Evolutionary conservation across 2,888 invertebrate species (phyloP).

Genomic region (Schrankia costaestrigalis): DNA sequence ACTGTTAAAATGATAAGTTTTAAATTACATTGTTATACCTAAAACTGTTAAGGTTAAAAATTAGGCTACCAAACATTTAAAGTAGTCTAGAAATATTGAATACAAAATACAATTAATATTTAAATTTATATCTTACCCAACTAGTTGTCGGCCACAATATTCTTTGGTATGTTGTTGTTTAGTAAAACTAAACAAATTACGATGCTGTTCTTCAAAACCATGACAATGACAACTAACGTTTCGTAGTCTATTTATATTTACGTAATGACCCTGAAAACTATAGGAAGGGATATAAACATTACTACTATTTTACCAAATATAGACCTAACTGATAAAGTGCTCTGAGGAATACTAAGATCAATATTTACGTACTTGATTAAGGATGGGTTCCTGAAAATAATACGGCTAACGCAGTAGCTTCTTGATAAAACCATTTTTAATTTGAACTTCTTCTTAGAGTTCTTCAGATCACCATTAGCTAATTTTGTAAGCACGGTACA

Average conservation of each 20-base stretch:
- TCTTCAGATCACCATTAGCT: no score
- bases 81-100: not conserved
- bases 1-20: no score
- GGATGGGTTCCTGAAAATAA: conserved; percentile 36
- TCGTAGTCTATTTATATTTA: no score
- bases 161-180: conserved; percentile 79
- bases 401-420: conserved; percentile 31
- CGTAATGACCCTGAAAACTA: conserved; percentile 78
- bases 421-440: conserved; percentile 50
- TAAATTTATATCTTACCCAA: conserved; percentile 81
- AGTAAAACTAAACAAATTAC: conserved; percentile 62
- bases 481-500: no score
- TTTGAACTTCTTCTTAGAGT: no score
- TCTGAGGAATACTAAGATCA: not conserved
- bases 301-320: not conserved
- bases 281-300: conserved; percentile 25
- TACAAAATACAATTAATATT: conserved; percentile 1
- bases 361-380: conserved; percentile 39
- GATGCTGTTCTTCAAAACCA: conserved; percentile 42
- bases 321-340: not conserved
- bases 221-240: conserved; percentile 59
- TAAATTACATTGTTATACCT: no score
- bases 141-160: conserved; percentile 86
- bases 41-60: not conserved
- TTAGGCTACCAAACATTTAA: not conserved